phyloP scores from a whole-genome alignment of 2,113 vertebrate genomes.

The Proteles cristata region DNA sequence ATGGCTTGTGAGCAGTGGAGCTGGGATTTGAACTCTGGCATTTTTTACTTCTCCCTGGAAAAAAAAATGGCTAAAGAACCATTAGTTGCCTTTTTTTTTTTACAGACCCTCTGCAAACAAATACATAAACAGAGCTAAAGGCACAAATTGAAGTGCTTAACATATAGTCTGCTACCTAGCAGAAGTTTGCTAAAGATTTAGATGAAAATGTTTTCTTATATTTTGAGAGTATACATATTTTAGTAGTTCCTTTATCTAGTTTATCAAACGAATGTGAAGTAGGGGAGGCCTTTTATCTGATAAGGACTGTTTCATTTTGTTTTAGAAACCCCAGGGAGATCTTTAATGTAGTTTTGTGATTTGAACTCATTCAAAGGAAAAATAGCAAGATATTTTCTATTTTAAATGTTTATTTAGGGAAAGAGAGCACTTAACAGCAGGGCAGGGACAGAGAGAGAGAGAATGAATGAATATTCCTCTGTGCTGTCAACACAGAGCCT shows the following conservation, averaged over 20 bases:
- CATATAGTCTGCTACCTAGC: background rate
- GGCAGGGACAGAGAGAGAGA: no score
- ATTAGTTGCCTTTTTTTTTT: slow-evolving; percentile 20
- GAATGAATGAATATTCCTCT: no score
- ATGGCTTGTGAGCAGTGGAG: background rate
- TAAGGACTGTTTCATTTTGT: background rate
- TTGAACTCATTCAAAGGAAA: slow-evolving; percentile 52
- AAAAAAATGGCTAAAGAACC: background rate
- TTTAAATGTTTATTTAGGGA: background rate
- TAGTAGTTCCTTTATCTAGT: background rate
- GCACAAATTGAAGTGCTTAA: background rate
- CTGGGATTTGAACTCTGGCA: background rate
- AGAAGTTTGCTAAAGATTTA: slow-evolving; percentile 9
- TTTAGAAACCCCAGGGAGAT: background rate
- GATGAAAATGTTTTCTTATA: slow-evolving; percentile 18
- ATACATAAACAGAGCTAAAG: slow-evolving; percentile 11
- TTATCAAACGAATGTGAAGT: slow-evolving; percentile 30
- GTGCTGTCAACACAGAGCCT: no score
- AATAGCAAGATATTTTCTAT: slow-evolving; percentile 16
- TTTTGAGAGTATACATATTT: slow-evolving; percentile 29
- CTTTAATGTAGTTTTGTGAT: slow-evolving; percentile 5
- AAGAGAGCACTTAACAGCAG: no score
- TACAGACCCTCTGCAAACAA: background rate
- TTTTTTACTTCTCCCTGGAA: background rate
- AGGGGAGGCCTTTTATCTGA: slow-evolving; percentile 32